These are phyloP conservation scores for Acleris emargana DNA, from an alignment of 2,888 invertebrate species.

Conservation along the genomic window DNA sequence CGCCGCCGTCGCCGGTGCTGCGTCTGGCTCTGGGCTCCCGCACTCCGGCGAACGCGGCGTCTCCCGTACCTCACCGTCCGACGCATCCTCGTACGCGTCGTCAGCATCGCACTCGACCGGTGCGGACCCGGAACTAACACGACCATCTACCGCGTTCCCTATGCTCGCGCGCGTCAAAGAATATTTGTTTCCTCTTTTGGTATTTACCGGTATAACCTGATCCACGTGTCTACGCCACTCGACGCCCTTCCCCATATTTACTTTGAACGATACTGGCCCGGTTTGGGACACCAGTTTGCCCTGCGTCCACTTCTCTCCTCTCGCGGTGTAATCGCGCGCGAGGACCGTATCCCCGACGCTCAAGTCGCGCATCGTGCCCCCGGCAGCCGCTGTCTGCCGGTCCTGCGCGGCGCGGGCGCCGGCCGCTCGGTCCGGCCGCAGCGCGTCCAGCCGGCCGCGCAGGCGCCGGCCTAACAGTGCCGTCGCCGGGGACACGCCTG, in stretches of 20 bases:
- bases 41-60: neutral
- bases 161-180: neutral
- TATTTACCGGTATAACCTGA: conserved; percentile 13
- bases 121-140: too few species aligned
- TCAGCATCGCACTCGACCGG: neutral
- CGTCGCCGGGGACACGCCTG: too few species aligned
- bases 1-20: too few species aligned
- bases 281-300: conserved; percentile 9
- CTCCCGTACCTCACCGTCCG: too few species aligned
- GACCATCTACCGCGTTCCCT: neutral
- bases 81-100: neutral
- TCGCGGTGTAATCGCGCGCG: conserved; percentile 17
- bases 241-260: conserved; percentile 10
- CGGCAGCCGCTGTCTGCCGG: too few species aligned
- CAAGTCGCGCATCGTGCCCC: neutral
- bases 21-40: neutral
- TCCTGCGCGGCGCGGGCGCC: too few species aligned
- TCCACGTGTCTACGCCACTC: conserved; percentile 19
- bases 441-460: too few species aligned
- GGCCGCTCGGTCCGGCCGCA: too few species aligned
- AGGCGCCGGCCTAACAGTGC: too few species aligned
- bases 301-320: conserved; percentile 27
- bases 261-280: conserved; percentile 30
- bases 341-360: conserved; percentile 21
- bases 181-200: neutral